These are phyloP conservation scores for Antigone vipio DNA, from an alignment of 2,113 vertebrate genomes.

Conservation along the genomic window DNA sequence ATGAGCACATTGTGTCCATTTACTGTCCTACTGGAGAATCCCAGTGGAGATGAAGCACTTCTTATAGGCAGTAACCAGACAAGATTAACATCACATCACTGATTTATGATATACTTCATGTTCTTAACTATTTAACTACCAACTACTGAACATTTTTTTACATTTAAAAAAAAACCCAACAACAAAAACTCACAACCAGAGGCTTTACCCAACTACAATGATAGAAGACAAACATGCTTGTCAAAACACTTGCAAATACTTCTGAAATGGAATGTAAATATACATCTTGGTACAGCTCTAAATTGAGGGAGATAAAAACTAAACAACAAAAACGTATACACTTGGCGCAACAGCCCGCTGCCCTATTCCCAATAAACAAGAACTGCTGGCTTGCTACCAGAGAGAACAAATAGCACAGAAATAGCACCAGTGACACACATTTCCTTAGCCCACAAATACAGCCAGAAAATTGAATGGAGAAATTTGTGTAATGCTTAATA, in stretches of 20 bases:
- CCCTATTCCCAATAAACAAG: not conserved
- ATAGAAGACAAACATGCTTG: not conserved
- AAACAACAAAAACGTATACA: not conserved
- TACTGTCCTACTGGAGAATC: not conserved
- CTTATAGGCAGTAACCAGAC: not conserved
- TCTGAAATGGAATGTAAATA: not conserved
- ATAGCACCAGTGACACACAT: not conserved
- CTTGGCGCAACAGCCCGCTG: not conserved
- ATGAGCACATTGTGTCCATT: not conserved
- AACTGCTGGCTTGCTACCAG: not conserved
- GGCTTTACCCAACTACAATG: not conserved
- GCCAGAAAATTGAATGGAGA: not conserved
- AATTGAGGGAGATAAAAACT: not conserved
- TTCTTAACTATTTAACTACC: not conserved
- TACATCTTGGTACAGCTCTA: not conserved
- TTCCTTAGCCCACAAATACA: not conserved
- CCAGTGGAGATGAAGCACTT: not conserved
- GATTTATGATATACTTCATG: fast-evolving
- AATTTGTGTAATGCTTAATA: not conserved
- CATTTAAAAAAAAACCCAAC: not conserved
- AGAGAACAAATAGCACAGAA: not conserved
- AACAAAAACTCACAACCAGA: no score
- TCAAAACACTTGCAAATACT: not conserved
- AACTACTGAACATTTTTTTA: not conserved
- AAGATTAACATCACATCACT: not conserved